These are phyloP conservation scores for Siniperca knerii DNA, from an alignment of 2,113 vertebrate genomes.

Conservation along the genomic window DNA sequence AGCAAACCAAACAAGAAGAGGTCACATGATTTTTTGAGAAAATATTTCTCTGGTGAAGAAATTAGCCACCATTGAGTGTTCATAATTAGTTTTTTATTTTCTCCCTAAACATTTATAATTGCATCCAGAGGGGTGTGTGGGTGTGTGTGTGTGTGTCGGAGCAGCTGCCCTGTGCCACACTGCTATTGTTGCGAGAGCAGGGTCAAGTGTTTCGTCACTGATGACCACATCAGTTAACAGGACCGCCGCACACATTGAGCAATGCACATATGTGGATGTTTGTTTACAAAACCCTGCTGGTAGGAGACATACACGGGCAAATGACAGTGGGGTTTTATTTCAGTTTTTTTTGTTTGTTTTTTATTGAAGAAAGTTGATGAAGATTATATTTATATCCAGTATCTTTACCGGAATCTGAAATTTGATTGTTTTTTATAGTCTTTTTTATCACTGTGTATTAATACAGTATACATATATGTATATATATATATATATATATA, in stretches of 20 bases:
- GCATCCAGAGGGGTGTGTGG: constrained; percentile 64
- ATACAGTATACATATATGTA: too few relatives aligned
- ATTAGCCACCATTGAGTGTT: constrained; percentile 72
- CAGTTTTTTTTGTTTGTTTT: neutral
- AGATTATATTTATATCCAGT: neutral
- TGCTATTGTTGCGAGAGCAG: constrained; percentile 57
- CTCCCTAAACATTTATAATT: constrained; percentile 80
- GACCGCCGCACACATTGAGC: constrained; percentile 19
- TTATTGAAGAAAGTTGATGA: neutral
- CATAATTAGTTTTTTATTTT: constrained; percentile 78
- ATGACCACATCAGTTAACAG: constrained; percentile 46
- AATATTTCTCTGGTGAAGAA: constrained; percentile 71
- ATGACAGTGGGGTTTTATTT: neutral
- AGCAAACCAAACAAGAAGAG: constrained; percentile 70
- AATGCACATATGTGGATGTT: neutral
- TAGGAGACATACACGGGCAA: neutral
- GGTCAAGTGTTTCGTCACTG: constrained; percentile 60
- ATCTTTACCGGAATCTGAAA: too few relatives aligned
- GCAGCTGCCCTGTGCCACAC: constrained; percentile 52
- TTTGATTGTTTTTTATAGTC: too few relatives aligned
- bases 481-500: too few relatives aligned
- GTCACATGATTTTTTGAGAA: constrained; percentile 57
- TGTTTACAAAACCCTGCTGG: neutral
- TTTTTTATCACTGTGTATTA: too few relatives aligned
- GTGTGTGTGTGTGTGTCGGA: constrained; percentile 22